These are phyloP conservation scores for Morpho helenor DNA, from an alignment of 2,888 invertebrate species.

Conservation along the genomic window DNA sequence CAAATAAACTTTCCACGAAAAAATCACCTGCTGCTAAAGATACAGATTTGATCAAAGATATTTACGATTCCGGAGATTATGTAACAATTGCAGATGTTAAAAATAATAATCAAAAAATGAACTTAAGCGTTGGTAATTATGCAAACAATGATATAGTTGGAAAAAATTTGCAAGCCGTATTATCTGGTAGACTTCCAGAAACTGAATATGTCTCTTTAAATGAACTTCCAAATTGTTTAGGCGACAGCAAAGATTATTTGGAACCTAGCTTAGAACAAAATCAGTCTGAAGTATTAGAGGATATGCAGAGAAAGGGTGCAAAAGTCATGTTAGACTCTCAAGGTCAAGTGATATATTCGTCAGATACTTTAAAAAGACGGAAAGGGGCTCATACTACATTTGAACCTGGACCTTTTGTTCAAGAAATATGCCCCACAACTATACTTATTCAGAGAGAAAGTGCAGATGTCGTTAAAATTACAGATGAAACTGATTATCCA, in stretches of 20 bases:
- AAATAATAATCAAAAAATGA: constrained; percentile 85
- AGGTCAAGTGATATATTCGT: constrained; percentile 93
- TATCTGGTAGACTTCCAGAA: constrained; percentile 81
- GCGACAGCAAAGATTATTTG: constrained; percentile 63
- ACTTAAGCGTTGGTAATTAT: constrained; percentile 65
- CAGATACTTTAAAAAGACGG: constrained; percentile 88
- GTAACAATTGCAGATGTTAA: constrained; percentile 91
- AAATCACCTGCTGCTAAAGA: constrained; percentile 73
- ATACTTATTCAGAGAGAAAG: constrained; percentile 61
- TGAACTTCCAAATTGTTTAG: constrained; percentile 82
- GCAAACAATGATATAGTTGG: constrained; percentile 85
- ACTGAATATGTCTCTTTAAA: constrained; percentile 90
- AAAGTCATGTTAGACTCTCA: constrained; percentile 91
- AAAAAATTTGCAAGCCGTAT: constrained; percentile 79
- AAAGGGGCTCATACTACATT: constrained; percentile 92
- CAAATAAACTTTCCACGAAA: constrained; percentile 69
- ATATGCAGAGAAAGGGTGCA: constrained; percentile 82
- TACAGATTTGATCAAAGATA: constrained; percentile 60
- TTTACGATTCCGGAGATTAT: constrained; percentile 87
- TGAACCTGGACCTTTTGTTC: constrained; percentile 92
- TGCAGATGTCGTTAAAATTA: constrained; percentile 58
- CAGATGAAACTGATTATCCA: constrained; percentile 70
- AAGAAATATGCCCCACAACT: constrained; percentile 75
- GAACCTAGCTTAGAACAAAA: constrained; percentile 57
- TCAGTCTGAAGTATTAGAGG: constrained; percentile 50